Evolutionary conservation across 2,888 invertebrate genomes (phyloP), one percentile per base, ranked within the genome.

Genomic region (Celastrina argiolus): DNA sequence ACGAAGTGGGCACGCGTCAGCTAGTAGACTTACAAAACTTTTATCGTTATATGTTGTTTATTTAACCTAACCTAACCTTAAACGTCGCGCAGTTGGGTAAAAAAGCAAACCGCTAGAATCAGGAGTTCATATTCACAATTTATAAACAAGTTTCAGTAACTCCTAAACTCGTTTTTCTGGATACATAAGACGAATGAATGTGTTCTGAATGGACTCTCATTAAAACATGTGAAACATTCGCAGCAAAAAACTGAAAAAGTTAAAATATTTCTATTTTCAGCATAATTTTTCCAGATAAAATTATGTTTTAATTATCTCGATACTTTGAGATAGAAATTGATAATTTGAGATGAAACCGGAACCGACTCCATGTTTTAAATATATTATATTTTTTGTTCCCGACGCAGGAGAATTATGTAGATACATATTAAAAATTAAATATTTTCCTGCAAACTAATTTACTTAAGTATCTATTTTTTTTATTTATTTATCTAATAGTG

Each of bases 141-240:
- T 31, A 31, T 31, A 31, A 31, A 51, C 4, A 4, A 12, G 18
- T 51, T 51, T 51, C 12, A 51, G 51, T 10, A 12, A 18, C 22
- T 51, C 18, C 2, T 10, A 4, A 51, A 22, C 51, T 8, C 22
- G 36, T 36, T 36, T 36, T 10, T 36, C 10, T 22, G 22, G 22
- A 51, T 12, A 51, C 18, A 51, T 1, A 22, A 3, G 51, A 61
- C 18, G 2, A 36, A 36, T 14, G 31, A 7, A 34, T 16, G 18
- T 34, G 8, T n/a, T 22, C n/a, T 61, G 22, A 39, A 36, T 36
- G 36, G 22, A 18, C 18, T 34, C 61, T 61, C 61, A 61, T 61
- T 61, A 61, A 61, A 61, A 61, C 12, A 36, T 22, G 36, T 31
- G n/a, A 56, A 31, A 56, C 14, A 56, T 59, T 18, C 0, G 12